Base-by-base conservation (phyloP, 1,140 invertebrate species). In the Atta texana region DNA sequence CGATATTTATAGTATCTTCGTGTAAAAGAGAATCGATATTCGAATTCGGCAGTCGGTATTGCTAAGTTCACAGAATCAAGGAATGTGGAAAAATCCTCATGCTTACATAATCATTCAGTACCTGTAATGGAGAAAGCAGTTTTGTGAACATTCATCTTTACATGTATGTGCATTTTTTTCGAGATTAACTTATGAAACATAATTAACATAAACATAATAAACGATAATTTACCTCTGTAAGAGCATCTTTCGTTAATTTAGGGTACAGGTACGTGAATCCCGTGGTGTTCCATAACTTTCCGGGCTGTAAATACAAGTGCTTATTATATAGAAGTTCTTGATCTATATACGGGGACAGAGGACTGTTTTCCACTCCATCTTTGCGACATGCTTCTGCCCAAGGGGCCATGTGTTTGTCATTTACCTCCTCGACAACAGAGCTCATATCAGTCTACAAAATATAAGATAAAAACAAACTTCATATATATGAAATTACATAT, bases 331-430 rank as follows among this genome's bases (percentile, higher is more conserved):
- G 95, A 86, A 98, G 95, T 93, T 98, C 98, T 92, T 97, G 96
- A 89, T 98, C 97, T 93, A 98, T 97, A 92, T 97, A 98, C 1
- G 98, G 98, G 84, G 98, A 98, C 0, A 99, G 95, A 39, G 98
- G 98, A 66, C 98, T 98, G 94, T 98, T 98, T 88, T 96, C 95
- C 28, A 99, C 97, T 61, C 95, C 96, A 95, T 98, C 97, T 88
- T 95, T 95, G 85, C 96, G 96, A 94, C 98, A 99, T 66, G 97
- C 96, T 92, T 97, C 97, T 6, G 98, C 98, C 98, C 98, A 99
- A 10, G 98, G 98, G 0, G 96, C 96, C 95, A 98, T 96, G 94
- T 99, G 98, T 93, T 98, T 98, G 93, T 99, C 98, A 94, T 99
- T 99, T 0, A 98, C 98, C 91, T 99, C 98, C 87, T 98, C 98